Conservation (phyloP, 2,113 vertebrate genomes). For the Megaleporinus macrocephalus region DNA sequence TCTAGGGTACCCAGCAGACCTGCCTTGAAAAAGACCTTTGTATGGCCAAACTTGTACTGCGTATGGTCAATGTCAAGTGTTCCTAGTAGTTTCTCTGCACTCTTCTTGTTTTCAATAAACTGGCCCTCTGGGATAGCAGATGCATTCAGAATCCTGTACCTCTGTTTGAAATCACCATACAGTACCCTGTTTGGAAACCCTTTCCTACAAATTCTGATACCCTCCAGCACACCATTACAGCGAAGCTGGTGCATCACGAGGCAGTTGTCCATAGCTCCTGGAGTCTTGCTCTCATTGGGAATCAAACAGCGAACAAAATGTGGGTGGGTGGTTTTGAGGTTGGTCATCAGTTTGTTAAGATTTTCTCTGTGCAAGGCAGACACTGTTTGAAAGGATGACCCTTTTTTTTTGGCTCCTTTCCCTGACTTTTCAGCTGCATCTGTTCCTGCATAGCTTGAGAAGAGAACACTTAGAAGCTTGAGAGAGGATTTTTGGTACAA, state of each 20-base stretch:
- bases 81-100: slow-evolving; percentile 79
- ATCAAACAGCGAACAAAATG: slow-evolving; percentile 95
- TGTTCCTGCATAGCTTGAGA: slow-evolving; percentile 75
- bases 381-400: slow-evolving; percentile 94
- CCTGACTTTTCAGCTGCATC: slow-evolving; percentile 64
- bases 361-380: slow-evolving; percentile 94
- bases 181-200: slow-evolving; percentile 89
- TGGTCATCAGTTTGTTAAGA: slow-evolving; percentile 94
- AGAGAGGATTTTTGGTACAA: slow-evolving; percentile 82
- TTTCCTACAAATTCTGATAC: slow-evolving; percentile 90
- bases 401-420: slow-evolving; percentile 87
- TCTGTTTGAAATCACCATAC: slow-evolving; percentile 89
- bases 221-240: slow-evolving; percentile 91
- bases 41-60: slow-evolving; percentile 89
- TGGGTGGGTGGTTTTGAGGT: slow-evolving; percentile 89
- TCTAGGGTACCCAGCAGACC: slow-evolving; percentile 90
- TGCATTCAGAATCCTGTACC: slow-evolving; percentile 74
- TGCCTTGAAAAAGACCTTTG: slow-evolving; percentile 89
- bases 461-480: slow-evolving; percentile 80
- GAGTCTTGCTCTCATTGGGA: slow-evolving; percentile 88
- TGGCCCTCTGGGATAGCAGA: slow-evolving; percentile 78
- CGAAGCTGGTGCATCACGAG: slow-evolving; percentile 95
- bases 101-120: slow-evolving; percentile 92
- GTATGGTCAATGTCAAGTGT: slow-evolving; percentile 85
- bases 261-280: slow-evolving; percentile 88